Base-by-base conservation (phyloP, 1,140 invertebrate genomes). In the Pentalonia nigronervosa region DNA sequence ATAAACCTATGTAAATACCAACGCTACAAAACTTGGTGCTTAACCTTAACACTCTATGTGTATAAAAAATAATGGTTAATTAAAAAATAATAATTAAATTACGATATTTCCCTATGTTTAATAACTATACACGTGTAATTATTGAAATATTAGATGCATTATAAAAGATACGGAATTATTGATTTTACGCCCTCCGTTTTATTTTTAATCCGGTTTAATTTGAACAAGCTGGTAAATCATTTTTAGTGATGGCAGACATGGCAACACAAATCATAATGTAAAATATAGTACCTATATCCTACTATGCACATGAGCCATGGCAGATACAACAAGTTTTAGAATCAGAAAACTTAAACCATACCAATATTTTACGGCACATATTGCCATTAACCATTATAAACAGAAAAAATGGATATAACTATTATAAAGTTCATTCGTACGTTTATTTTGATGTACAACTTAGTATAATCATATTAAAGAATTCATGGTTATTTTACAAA, bases 171-270 rank as follows among this genome's bases (percentile, higher is more conserved):
- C 23, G 41, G 30, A 87, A 47, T 45, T 87, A 87, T 87, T 87
- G 34, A 87, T 87, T 87, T 48, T 87, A 87, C 84, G 84, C 84
- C 45, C 84, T 87, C 41, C 84, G 45, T 47, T 47, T 84, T 84
- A 84, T 47, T 47, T 47, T 30, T 30, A 87, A 87, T 47, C 84
- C 20, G 34, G 84, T 87, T 87, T 87, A n/a, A 87, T 45, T 87
- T 87, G 84, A 87, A 87, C 84, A 48, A n/a, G 45, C n/a, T n/a
- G 60, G 36, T 84, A 14, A 23, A 47, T 47, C 9, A n/a, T 87
- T 47, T 87, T n/a, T 30, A 84, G 23, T 84, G 84, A n/a, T 20
- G 84, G 45, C 4, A n/a, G 14, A 47, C 45, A 25, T 1, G 30
- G 60, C 14, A 67, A 67, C 30, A n/a, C 60, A n/a, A 67, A 76